These are phyloP conservation scores for Xanthorhoe designata DNA, from an alignment of 2,888 invertebrate species.

Conservation along the genomic window DNA sequence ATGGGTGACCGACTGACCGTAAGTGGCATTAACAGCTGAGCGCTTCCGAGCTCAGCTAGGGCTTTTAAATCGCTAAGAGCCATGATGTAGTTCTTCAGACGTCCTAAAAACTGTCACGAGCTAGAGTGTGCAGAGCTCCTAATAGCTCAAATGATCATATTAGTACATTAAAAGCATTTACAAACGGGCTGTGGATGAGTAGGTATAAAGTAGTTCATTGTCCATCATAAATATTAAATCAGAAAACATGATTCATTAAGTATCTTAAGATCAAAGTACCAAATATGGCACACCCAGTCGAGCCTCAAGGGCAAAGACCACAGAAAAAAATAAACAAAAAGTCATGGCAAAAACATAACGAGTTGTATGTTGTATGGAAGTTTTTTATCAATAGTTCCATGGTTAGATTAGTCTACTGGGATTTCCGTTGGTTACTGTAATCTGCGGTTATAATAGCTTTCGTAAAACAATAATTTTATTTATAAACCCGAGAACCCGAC, in stretches of 20 bases:
- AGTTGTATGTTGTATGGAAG: conserved; percentile 23
- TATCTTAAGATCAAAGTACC: conserved; percentile 14
- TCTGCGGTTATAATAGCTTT: neutral
- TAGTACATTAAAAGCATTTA: no score
- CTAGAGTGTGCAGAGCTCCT: no score
- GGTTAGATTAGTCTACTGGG: conserved; percentile 12
- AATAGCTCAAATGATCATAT: no score
- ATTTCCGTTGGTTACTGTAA: neutral
- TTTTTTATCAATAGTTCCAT: conserved; percentile 37
- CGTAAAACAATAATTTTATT: no score
- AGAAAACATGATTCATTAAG: neutral
- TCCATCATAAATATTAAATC: neutral
- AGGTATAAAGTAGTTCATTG: neutral
- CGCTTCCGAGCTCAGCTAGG: no score
- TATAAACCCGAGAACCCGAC: no score
- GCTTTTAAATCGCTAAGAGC: no score
- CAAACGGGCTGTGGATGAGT: no score
- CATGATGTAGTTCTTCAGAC: no score
- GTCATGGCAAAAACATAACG: conserved; percentile 37
- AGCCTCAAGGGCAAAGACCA: conserved; percentile 49
- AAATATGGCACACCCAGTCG: conserved; percentile 45
- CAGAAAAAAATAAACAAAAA: conserved; percentile 40
- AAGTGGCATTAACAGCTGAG: no score
- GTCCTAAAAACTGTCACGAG: no score
- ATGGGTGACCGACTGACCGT: no score